These are phyloP conservation scores for Chinchilla lanigera DNA, from an alignment of 2,113 vertebrate genomes.

Conservation along the genomic window DNA sequence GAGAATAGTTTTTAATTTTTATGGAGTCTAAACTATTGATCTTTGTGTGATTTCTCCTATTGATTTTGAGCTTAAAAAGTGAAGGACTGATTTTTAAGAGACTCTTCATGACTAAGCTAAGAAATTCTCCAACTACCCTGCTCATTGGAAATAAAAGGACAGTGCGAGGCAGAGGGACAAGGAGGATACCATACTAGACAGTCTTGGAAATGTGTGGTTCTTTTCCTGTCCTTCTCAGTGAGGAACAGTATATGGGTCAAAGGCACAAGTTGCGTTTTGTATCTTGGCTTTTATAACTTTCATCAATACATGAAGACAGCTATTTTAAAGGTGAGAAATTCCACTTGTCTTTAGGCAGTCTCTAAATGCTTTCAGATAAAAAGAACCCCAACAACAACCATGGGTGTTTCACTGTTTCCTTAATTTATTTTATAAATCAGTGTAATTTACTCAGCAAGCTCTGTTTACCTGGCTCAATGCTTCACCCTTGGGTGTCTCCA, in stretches of 20 bases:
- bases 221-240: not conserved
- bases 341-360: conserved; percentile 31
- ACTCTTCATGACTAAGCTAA: conserved; percentile 19
- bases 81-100: conserved; percentile 65
- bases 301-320: not conserved
- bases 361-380: conserved; percentile 41
- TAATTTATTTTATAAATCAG: conserved; percentile 54
- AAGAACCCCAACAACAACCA: conserved; percentile 12
- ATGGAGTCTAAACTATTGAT: conserved; percentile 71
- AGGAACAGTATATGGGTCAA: not conserved
- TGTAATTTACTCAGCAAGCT: not conserved
- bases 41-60: conserved; percentile 65
- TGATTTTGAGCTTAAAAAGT: conserved; percentile 73
- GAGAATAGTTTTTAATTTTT: conserved; percentile 69
- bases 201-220: not conserved
- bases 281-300: conserved; percentile 47
- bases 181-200: not conserved
- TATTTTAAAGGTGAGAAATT: conserved; percentile 29
- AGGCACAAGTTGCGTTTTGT: not conserved
- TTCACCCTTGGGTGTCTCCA: not conserved
- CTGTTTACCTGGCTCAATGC: not conserved
- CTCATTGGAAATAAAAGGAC: not conserved
- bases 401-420: conserved; percentile 29
- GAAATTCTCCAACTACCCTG: not conserved
- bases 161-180: not conserved